Conservation (phyloP, 1,140 invertebrate genomes). For the Megalonaias nervosa region DNA sequence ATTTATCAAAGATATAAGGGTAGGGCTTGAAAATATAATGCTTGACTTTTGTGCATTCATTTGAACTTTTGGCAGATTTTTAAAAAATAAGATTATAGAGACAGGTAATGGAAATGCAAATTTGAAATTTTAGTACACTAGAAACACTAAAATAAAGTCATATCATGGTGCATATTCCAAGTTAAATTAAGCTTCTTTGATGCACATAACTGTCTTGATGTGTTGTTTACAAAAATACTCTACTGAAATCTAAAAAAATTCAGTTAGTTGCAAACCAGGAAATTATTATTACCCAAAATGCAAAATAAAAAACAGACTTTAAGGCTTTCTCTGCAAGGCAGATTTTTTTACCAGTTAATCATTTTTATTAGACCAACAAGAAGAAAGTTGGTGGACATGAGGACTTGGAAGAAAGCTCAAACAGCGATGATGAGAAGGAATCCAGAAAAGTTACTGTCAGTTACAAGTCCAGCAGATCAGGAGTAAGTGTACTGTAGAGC, state of each 20-base stretch:
- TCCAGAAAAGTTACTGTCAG: conserved; percentile 36
- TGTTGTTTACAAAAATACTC: not conserved
- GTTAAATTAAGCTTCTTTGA: not conserved
- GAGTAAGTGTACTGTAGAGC: conserved; percentile 41
- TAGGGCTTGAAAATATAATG: no score
- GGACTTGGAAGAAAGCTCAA: conserved; percentile 8
- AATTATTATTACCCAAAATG: not conserved
- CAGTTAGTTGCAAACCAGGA: no score
- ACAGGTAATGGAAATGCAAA: no score
- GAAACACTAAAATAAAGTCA: no score
- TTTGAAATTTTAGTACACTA: no score
- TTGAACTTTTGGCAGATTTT: no score
- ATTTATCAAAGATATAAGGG: no score
- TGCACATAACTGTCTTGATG: not conserved
- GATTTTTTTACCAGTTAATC: not conserved
- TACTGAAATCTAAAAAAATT: not conserved
- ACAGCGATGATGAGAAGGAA: conserved; percentile 47
- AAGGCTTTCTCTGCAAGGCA: not conserved
- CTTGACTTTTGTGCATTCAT: no score
- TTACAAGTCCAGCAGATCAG: conserved; percentile 56
- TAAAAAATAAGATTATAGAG: no score
- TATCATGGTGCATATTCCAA: not conserved
- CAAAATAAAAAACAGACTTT: not conserved
- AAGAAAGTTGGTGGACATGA: conserved; percentile 30
- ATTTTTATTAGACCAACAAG: conserved; percentile 49